These are phyloP conservation scores for Dicroscelio sp. DNA, from an alignment of 2,888 invertebrate species.

Conservation along the genomic window DNA sequence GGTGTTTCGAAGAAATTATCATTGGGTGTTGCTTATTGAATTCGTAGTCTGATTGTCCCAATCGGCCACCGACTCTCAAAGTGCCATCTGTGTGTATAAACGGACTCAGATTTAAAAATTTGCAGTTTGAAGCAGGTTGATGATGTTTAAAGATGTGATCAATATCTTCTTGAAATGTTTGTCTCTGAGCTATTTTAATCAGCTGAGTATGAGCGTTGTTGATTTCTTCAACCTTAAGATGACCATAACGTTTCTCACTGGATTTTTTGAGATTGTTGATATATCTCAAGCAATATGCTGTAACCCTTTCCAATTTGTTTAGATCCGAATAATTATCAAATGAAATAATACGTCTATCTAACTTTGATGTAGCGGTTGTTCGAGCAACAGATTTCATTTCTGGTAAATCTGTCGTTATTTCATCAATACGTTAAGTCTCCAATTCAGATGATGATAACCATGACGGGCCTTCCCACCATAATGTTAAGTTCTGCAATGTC, in stretches of 20 bases:
- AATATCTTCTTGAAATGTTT: not conserved
- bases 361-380: not conserved
- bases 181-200: not conserved
- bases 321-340: not conserved
- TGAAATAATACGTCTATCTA: not conserved
- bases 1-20: not conserved
- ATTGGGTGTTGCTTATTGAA: constrained; percentile 15
- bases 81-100: constrained; percentile 5
- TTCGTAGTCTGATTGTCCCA: not conserved
- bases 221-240: not conserved
- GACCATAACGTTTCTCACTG: not conserved
- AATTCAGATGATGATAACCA: no score
- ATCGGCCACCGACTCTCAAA: not conserved
- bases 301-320: not conserved
- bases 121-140: not conserved
- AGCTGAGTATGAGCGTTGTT: not conserved
- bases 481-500: not conserved
- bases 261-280: not conserved
- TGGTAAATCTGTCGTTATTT: not conserved
- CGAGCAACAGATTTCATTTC: not conserved
- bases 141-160: not conserved
- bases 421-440: no score
- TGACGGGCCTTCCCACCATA: not conserved
- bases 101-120: not conserved
- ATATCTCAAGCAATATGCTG: not conserved